Evolutionary conservation across 2,113 vertebrate genomes (phyloP).

Genomic region (Engystomops pustulosus): DNA sequence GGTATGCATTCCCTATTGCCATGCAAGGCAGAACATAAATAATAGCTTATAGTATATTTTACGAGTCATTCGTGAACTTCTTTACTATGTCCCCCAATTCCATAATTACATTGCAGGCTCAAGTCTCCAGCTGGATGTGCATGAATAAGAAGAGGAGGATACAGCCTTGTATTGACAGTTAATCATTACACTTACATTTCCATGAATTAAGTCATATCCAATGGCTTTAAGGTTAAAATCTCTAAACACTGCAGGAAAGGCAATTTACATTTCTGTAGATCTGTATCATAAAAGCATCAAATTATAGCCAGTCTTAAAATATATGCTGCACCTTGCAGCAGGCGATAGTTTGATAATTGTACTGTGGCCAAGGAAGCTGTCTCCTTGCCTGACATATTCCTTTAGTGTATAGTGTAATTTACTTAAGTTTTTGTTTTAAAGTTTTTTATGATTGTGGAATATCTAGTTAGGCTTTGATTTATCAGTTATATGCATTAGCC

Average conservation of each 20-base stretch:
- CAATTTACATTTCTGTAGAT: background rate
- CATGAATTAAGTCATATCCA: background rate
- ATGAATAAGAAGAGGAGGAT: background rate
- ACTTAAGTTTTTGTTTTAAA: background rate
- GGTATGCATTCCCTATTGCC: slow-evolving; percentile 5
- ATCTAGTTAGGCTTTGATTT: background rate
- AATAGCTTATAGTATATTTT: slow-evolving; percentile 30
- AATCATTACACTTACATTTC: slow-evolving; percentile 5
- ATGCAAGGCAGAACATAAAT: slow-evolving; percentile 38
- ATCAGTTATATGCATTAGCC: background rate
- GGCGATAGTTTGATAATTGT: background rate
- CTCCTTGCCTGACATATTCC: background rate
- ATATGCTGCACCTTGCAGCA: background rate
- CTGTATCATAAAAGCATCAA: background rate
- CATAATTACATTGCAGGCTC: slow-evolving; percentile 1
- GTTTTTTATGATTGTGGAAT: background rate
- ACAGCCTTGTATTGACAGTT: background rate
- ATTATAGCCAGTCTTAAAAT: background rate
- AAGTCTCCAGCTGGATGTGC: background rate
- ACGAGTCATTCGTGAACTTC: slow-evolving; percentile 2
- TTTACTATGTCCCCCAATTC: background rate
- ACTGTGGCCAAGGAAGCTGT: background rate
- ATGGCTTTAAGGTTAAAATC: background rate
- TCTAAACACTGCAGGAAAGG: background rate
- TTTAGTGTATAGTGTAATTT: background rate